Evolutionary conservation across 1,140 invertebrate species (phyloP).

Genomic region (Aradophagus sp.): DNA sequence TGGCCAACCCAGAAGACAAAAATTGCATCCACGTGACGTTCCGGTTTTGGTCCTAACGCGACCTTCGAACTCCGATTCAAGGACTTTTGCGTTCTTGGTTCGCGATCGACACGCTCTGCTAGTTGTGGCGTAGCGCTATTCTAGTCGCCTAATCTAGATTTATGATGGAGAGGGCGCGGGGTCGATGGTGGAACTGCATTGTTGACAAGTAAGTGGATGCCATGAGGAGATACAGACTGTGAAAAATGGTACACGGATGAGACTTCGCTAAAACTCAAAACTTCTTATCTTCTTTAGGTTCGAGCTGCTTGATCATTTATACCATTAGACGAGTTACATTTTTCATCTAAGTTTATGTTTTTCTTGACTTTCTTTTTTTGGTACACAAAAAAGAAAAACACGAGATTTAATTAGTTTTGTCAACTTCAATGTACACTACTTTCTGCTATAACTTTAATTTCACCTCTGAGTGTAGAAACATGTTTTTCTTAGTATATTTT

Average conservation of each 20-base stretch:
- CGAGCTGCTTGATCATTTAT: constrained; percentile 40
- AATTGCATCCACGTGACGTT: no score
- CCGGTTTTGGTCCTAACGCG: constrained; percentile 6
- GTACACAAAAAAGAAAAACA: no score
- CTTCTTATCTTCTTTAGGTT: constrained; percentile 7
- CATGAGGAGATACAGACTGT: constrained; percentile 42
- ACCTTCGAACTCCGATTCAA: constrained; percentile 52
- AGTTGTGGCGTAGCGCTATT: constrained; percentile 45
- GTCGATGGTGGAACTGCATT: constrained; percentile 36
- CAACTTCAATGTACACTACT: no score
- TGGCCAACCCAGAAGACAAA: constrained; percentile 11
- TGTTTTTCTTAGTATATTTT: no score
- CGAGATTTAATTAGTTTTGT: no score
- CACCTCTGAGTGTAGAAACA: no score
- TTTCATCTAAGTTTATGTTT: no score
- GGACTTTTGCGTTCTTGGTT: constrained; percentile 48
- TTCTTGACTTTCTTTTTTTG: no score
- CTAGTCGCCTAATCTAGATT: constrained; percentile 51
- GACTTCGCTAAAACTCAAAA: constrained; percentile 26
- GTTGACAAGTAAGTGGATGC: constrained; percentile 41
- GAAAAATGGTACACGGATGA: constrained; percentile 54
- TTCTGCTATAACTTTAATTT: no score
- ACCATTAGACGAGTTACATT: constrained; percentile 40
- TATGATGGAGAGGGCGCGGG: constrained; percentile 35
- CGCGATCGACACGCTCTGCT: constrained; percentile 29